Evolutionary conservation across 1,140 invertebrate species (phyloP), one percentile per base, ranked within the genome.

Genomic region (Eufriesea mexicana): DNA sequence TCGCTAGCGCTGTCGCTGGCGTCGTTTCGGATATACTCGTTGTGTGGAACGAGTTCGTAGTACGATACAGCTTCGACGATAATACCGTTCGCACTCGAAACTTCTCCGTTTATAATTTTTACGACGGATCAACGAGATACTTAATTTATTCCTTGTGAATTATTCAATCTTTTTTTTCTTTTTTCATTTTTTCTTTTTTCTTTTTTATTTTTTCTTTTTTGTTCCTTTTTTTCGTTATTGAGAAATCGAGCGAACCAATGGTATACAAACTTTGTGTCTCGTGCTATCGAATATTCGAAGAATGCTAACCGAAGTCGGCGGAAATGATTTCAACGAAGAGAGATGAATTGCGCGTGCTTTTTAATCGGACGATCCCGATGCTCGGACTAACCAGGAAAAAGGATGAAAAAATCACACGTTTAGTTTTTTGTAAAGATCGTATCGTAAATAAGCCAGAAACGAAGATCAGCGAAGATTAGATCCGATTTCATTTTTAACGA

Each of bases 131-230:
- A 45, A 14, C 28, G 54, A n/a, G n/a, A 51, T 42, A 5, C 25
- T 77, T 77, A 42, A 64, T 77, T 76, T 77, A 77, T 77, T 77
- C 28, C 25, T 14, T 1, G 45, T 4, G 54, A 73, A 20, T 51
- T 23, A 35, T 18, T 5, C 6, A n/a, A 20, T 55, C 7, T 72
- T 23, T 55, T 55, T 71, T 61, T 28, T 8, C 25, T 7, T 2
- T 23, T 23, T 59, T 1, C n/a, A 6, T 9, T 8, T 20, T 9
- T 8, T 23, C 20, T 55, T 20, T 18, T 2, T 57, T 9, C 23
- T 57, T 59, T 51, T 10, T 7, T 51, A 51, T 14, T 51, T 51
- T 35, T 35, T 35, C 1, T 35, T 35, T 35, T 35, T 35, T 35
- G 1, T n/a, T n/a, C n/a, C n/a, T n/a, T n/a, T n/a, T n/a, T n/a